Conservation (phyloP, 1,140 invertebrate species). For the Drosophila prosaltans region DNA sequence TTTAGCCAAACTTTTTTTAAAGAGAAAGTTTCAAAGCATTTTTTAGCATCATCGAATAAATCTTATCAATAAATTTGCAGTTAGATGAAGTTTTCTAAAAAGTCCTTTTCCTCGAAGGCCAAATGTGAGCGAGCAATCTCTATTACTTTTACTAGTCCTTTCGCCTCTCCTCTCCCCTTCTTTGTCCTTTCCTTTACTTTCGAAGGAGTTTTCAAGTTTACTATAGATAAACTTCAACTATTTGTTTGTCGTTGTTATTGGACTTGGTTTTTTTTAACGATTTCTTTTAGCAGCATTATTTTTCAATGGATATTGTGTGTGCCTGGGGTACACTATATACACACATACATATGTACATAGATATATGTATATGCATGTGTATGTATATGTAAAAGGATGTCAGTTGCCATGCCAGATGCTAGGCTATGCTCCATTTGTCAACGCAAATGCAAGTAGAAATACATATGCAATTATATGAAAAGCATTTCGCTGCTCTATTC, state of each 20-base stretch:
- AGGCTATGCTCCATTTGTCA: constrained; percentile 73
- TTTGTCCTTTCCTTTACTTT: not conserved
- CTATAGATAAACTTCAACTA: not conserved
- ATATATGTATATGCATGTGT: not conserved
- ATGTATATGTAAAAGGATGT: constrained; percentile 42
- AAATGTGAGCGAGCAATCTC: not conserved
- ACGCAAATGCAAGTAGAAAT: constrained; percentile 35
- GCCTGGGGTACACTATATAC: not conserved
- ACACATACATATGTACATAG: not conserved
- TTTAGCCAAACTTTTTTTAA: not conserved
- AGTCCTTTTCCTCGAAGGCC: constrained; percentile 2
- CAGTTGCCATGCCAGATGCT: constrained; percentile 49
- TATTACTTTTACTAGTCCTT: not conserved
- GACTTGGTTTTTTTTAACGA: not conserved
- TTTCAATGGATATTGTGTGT: not conserved
- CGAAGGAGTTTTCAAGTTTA: constrained; percentile 2
- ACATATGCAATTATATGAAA: constrained; percentile 14
- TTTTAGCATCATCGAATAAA: not conserved
- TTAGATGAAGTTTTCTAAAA: not conserved
- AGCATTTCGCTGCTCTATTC: constrained; percentile 52
- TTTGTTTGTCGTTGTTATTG: not conserved
- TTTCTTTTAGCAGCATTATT: not conserved
- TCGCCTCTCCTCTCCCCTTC: not conserved
- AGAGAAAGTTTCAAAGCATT: not conserved
- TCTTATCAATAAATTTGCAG: constrained; percentile 11